Evolutionary conservation across 2,888 invertebrate species (phyloP).

Genomic region (Ectemnius cavifrons): DNA sequence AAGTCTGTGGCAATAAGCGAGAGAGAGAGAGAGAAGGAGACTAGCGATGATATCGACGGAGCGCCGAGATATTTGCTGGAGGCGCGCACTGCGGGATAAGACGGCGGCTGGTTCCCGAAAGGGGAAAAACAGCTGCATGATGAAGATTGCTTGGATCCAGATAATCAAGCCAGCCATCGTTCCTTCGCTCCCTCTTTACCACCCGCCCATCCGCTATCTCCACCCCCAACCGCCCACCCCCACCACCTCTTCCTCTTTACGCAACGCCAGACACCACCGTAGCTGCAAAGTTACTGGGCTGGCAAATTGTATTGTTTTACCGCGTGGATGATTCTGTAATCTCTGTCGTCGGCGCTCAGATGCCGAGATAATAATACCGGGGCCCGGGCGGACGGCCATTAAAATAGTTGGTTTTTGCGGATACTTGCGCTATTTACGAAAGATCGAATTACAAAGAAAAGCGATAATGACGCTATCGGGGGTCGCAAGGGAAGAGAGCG

Average conservation of each 20-base stretch:
- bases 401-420: conserved; percentile 34
- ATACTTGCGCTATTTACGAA: conserved; percentile 24
- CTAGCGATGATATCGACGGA: conserved; percentile 25
- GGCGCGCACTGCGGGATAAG: conserved; percentile 45
- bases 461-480: conserved; percentile 30
- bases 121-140: conserved; percentile 61
- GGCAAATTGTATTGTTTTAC: conserved; percentile 56
- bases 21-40: neutral
- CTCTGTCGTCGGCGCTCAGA: conserved; percentile 46
- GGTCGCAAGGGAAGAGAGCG: conserved; percentile 6
- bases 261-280: conserved; percentile 37
- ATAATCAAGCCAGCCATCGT: conserved; percentile 52
- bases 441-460: conserved; percentile 34
- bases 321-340: conserved; percentile 55
- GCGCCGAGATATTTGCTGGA: conserved; percentile 32
- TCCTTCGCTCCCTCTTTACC: conserved; percentile 7
- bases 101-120: conserved; percentile 37
- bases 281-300: conserved; percentile 36
- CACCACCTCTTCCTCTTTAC: conserved; percentile 13
- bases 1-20: neutral
- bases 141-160: conserved; percentile 60
- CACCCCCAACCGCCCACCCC: neutral
- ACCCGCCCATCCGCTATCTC: neutral
- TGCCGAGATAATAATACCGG: conserved; percentile 44
- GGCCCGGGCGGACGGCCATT: neutral